Conservation (phyloP, 2,113 vertebrate species). For the Donacobius atricapilla region DNA sequence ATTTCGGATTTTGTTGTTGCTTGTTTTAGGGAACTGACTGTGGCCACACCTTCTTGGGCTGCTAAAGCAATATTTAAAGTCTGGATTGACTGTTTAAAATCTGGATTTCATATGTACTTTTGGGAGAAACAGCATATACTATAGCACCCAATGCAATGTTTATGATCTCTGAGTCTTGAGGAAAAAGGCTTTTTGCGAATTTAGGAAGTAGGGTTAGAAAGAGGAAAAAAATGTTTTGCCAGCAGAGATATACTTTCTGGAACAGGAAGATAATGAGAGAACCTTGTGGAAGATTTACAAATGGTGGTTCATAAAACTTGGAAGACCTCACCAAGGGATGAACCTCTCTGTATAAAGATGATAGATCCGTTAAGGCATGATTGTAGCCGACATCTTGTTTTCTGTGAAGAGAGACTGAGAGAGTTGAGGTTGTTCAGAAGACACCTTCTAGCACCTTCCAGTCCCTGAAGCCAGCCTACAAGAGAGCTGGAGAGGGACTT, state of each 20-base stretch:
- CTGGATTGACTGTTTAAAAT: slow-evolving; percentile 16
- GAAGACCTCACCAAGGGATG: not conserved
- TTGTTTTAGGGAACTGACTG: slow-evolving; percentile 53
- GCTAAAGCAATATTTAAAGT: slow-evolving; percentile 55
- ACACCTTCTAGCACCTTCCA: not conserved
- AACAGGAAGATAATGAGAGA: not conserved
- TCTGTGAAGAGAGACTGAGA: not conserved
- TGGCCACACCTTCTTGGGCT: slow-evolving; percentile 32
- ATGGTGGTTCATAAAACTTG: not conserved
- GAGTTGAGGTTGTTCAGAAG: not conserved
- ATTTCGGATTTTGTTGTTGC: slow-evolving; percentile 35
- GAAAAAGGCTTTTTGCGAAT: not conserved
- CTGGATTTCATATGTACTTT: not conserved
- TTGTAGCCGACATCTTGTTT: not conserved
- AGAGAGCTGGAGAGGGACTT: not conserved
- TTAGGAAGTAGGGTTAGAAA: not conserved
- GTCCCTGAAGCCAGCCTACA: not conserved
- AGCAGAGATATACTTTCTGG: not conserved
- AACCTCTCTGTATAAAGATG: not conserved
- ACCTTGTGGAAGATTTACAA: not conserved
- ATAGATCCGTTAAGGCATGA: not conserved
- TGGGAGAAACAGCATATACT: not conserved
- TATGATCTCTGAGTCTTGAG: not conserved
- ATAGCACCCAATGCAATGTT: not conserved
- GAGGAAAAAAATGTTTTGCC: not conserved